Conservation (phyloP, 2,888 invertebrate genomes). For the Nephrotoma flavescens region DNA sequence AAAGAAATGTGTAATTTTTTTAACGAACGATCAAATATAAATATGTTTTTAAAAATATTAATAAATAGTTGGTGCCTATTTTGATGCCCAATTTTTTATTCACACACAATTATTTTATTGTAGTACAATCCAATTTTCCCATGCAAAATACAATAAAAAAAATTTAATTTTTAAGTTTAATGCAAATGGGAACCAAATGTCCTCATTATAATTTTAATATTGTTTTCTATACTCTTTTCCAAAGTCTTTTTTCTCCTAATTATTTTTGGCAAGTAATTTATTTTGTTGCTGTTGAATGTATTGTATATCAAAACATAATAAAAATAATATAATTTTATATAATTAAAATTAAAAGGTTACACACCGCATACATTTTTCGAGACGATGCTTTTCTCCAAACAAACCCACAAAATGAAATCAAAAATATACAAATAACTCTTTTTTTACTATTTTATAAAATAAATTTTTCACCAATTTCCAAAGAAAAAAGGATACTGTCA, state of each 20-base stretch:
- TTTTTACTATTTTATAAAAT: neutral
- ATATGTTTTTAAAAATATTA: too few relatives aligned
- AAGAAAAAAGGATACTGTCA: neutral
- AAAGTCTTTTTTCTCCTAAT: neutral
- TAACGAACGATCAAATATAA: too few relatives aligned
- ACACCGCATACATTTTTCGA: neutral
- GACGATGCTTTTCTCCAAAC: neutral
- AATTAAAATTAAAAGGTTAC: neutral
- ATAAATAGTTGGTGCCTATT: too few relatives aligned
- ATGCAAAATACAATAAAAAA: neutral
- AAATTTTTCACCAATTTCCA: neutral
- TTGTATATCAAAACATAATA: neutral
- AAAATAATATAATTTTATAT: neutral
- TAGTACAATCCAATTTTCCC: neutral
- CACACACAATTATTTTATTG: too few relatives aligned
- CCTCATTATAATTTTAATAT: neutral
- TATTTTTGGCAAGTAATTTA: neutral
- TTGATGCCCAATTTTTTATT: too few relatives aligned
- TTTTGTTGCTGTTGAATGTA: neutral
- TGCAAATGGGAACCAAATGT: neutral
- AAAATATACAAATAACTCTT: neutral
- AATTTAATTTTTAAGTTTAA: neutral
- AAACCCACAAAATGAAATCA: neutral
- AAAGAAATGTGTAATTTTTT: too few relatives aligned
- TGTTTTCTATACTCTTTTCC: neutral